Conservation (phyloP, 2,888 invertebrate genomes). For the Pyrgus malvae region DNA sequence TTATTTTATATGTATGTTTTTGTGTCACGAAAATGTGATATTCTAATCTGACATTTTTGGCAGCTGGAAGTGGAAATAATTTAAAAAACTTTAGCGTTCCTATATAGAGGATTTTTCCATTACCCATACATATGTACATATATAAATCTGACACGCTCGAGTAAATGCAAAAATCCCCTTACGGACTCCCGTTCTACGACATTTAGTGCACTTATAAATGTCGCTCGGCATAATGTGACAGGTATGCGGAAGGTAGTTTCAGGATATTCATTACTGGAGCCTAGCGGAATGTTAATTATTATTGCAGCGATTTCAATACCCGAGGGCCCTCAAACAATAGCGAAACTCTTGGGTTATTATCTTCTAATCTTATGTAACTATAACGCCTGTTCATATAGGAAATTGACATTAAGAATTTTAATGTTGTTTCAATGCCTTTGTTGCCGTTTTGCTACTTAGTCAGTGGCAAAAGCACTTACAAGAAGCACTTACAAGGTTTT, state of each 20-base stretch:
- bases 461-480: no score
- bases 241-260: conserved; percentile 15
- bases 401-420: not conserved
- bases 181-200: not conserved
- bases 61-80: no score
- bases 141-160: no score
- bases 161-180: no score
- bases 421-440: not conserved
- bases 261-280: conserved; percentile 13
- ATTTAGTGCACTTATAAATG: conserved; percentile 9
- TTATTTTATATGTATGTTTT: no score
- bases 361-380: not conserved
- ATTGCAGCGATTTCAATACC: not conserved
- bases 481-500: no score
- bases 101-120: no score
- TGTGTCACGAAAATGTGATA: no score
- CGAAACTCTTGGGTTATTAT: not conserved
- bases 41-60: no score
- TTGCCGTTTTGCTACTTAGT: not conserved
- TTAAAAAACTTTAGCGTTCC: no score
- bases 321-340: not conserved
- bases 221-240: not conserved
- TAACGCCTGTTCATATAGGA: not conserved
- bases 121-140: no score
- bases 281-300: conserved; percentile 1